Conservation (phyloP, 2,113 vertebrate species). For the Macroglossus sobrinus region DNA sequence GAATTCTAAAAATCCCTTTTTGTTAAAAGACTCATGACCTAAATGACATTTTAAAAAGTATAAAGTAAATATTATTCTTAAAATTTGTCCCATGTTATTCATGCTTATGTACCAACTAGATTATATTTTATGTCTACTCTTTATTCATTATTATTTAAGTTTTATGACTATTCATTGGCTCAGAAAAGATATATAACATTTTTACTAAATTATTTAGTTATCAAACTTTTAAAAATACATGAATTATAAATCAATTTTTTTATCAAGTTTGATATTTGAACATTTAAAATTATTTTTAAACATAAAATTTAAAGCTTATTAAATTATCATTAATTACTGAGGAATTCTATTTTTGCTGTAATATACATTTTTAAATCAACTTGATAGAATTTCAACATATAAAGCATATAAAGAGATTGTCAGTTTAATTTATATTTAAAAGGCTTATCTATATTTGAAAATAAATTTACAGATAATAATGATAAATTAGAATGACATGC, state of each 20-base stretch:
- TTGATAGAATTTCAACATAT: slow-evolving; percentile 3
- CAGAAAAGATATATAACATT: background rate
- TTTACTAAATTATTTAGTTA: slow-evolving; percentile 10
- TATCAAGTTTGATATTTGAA: background rate
- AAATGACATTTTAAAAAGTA: background rate
- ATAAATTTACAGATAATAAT: slow-evolving; percentile 3
- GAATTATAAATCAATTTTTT: background rate
- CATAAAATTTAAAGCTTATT: background rate
- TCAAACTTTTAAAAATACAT: background rate
- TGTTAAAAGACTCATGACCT: background rate
- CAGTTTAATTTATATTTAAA: slow-evolving; percentile 7
- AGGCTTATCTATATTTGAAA: slow-evolving; percentile 20
- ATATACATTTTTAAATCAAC: background rate
- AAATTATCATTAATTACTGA: background rate
- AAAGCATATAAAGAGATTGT: slow-evolving; percentile 6
- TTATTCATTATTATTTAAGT: background rate
- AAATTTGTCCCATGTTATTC: background rate
- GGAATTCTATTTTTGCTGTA: background rate
- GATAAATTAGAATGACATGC: slow-evolving; percentile 25
- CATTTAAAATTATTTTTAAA: background rate
- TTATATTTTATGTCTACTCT: background rate
- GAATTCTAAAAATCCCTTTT: background rate
- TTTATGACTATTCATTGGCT: background rate
- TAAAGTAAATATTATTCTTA: background rate
- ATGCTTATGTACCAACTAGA: background rate